Evolutionary conservation across 2,888 invertebrate species (phyloP), one percentile per base, ranked within the genome.

Genomic region (Tipula helvola): DNA sequence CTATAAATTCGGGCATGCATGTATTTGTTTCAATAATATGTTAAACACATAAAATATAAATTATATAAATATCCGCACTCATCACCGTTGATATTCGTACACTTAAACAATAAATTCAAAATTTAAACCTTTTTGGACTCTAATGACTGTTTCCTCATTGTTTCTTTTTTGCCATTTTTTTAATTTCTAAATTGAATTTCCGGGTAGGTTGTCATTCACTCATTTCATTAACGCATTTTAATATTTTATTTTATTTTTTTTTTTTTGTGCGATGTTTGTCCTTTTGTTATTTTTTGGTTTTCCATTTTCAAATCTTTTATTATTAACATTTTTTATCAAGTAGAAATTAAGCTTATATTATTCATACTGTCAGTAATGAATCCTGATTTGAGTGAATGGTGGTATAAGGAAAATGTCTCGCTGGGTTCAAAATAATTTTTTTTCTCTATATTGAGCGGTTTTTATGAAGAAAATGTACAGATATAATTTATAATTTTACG

Each of bases 111-210:
- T 16, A 52, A 44, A 52, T 0, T 71, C 4, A 57, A 18, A 57
- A 28, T 57, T 8, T 28, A 71, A 71, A 71, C 71, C 52, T 52
- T 71, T 71, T 71, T 71, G 10, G 28, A 28, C 28, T 71, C 10
- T 28, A 71, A 28, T 28, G 71, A 52, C n/a, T 52, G 52, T 52
- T 52, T 52, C n/a, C n/a, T n/a, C 71, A 71, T 71, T 28, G 28
- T 28, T 28, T 28, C 28, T 28, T 71, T 71, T 71, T 71, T 71
- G 71, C 3, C 71, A 28, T 28, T 71, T 52, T n/a, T 71, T 71
- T 85, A 85, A 42, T 85, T 41, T 85, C 42, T 41, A 85, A 85
- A 85, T 85, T 85, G 85, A 18, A 85, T 85, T 85, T 85, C 18
- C 42, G 18, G 85, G 85, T 85, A 42, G 41, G 85, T 85, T 85